Evolutionary conservation across 2,888 invertebrate genomes (phyloP), one percentile per base, ranked within the genome.

Genomic region (Hirtodrosophila trivittata): DNA sequence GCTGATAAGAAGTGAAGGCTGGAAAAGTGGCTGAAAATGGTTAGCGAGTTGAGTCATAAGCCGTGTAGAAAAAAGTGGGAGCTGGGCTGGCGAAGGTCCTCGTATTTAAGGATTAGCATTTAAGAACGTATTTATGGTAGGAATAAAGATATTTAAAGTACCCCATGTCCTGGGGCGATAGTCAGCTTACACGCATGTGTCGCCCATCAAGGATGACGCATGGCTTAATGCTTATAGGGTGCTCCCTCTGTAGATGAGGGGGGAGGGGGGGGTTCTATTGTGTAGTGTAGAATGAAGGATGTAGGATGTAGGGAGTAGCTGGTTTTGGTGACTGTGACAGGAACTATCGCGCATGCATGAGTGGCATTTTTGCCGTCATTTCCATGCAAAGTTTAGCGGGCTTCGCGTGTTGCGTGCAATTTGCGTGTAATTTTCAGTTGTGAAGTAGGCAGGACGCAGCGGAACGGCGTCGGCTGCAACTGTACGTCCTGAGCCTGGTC

Each of bases 341-440:
- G 49, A 71, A 71, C 65, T 71, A 67, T 75, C 64, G 72, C 66
- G 63, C 67, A 67, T 65, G 78, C 84, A 78, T 73, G 84, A 75
- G 69, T 69, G 73, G 81, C 84, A 73, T 63, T 80, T 69, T 80
- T 47, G 76, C 58, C 65, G 86, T 80, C 80, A 86, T 75, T 78
- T 72, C 73, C 86, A 83, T 66, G 62, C 69, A 42, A 78, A 73
- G 51, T 74, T 73, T 75, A 21, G 55, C 55, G 45, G 57, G 62
- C 57, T 86, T 81, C 46, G 80, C 80, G 86, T 81, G 80, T 80
- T 86, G 80, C 86, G 80, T 81, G 86, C 80, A 81, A 86, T 81
- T 81, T 81, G 80, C 76, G 86, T 86, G 86, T 86, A 81, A 86
- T 86, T 73, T 76, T 66, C 49, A 66, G 45, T 25, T 5, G 9